Percentiles rank a stretch among this genome's conserved stretches.
phyloP scores from a whole-genome alignment of 2,113 vertebrate genomes.

The Sterna hirundo region DNA sequence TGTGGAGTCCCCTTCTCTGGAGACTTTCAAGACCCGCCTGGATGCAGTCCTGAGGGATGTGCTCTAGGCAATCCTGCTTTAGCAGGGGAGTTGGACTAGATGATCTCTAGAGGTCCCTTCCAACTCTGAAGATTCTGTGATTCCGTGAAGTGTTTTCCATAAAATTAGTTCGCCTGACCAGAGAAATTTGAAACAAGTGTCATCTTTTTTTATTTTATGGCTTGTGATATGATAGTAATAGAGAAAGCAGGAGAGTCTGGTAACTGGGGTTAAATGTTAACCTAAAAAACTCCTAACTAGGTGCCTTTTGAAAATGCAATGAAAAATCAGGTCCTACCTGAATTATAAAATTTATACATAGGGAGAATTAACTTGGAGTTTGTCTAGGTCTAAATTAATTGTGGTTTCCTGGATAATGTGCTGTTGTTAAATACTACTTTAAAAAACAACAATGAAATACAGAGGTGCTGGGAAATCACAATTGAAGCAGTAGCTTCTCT shows the following conservation, averaged over 20 bases:
- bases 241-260: not conserved
- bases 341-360: not conserved
- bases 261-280: not conserved
- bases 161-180: not conserved
- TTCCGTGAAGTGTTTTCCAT: not conserved
- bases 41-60: too few relatives aligned
- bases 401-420: not conserved
- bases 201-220: not conserved
- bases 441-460: not conserved
- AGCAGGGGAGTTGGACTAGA: too few relatives aligned
- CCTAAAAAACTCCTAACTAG: not conserved
- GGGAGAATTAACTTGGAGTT: not conserved
- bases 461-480: slow-evolving; percentile 10
- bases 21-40: too few relatives aligned
- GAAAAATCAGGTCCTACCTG: not conserved
- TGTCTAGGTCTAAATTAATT: not conserved
- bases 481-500: not conserved
- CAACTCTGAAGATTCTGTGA: too few relatives aligned
- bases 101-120: too few relatives aligned
- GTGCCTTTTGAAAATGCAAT: not conserved
- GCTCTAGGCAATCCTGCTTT: too few relatives aligned
- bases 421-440: not conserved
- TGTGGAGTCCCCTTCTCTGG: too few relatives aligned
- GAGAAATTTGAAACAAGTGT: not conserved
- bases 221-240: not conserved